phyloP scores from a whole-genome alignment of 2,888 invertebrate genomes.

The Hirtodrosophila histrioides region DNA sequence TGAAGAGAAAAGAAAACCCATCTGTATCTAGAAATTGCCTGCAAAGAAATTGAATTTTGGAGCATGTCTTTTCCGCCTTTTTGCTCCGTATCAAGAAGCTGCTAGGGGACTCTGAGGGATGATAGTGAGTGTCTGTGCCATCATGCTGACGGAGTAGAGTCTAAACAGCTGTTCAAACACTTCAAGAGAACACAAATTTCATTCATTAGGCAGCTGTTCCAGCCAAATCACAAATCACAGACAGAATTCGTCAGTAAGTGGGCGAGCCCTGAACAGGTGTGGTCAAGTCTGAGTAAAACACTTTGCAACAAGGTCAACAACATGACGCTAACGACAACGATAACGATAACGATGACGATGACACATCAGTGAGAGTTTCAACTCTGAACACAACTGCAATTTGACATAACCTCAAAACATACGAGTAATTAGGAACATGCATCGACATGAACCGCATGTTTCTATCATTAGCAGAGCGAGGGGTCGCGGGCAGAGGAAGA shows the following conservation, averaged over 20 bases:
- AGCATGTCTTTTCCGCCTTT: too few species aligned
- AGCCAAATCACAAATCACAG: slow-evolving; percentile 10
- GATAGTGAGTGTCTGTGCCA: too few species aligned
- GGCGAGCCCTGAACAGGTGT: slow-evolving; percentile 21
- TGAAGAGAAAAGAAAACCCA: too few species aligned
- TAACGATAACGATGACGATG: slow-evolving; percentile 8
- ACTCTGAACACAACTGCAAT: neutral
- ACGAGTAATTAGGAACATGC: slow-evolving; percentile 36
- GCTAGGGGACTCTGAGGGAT: too few species aligned
- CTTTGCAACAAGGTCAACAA: slow-evolving; percentile 11
- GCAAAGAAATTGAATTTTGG: too few species aligned
- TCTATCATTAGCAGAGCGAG: neutral
- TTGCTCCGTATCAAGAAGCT: too few species aligned
- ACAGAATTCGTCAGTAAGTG: slow-evolving; percentile 6
- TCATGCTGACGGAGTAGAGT: neutral
- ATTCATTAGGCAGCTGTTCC: slow-evolving; percentile 7
- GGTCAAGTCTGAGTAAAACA: slow-evolving; percentile 13
- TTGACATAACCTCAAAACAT: slow-evolving; percentile 3
- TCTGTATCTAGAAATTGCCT: too few species aligned
- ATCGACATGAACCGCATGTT: neutral
- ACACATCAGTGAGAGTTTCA: slow-evolving; percentile 1
- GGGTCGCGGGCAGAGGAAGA: neutral
- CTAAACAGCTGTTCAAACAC: slow-evolving; percentile 11
- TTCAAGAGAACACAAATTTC: too few species aligned
- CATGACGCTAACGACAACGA: slow-evolving; percentile 8